Evolutionary conservation across 2,888 invertebrate species (phyloP).

Genomic region (Xestia sexstrigata): DNA sequence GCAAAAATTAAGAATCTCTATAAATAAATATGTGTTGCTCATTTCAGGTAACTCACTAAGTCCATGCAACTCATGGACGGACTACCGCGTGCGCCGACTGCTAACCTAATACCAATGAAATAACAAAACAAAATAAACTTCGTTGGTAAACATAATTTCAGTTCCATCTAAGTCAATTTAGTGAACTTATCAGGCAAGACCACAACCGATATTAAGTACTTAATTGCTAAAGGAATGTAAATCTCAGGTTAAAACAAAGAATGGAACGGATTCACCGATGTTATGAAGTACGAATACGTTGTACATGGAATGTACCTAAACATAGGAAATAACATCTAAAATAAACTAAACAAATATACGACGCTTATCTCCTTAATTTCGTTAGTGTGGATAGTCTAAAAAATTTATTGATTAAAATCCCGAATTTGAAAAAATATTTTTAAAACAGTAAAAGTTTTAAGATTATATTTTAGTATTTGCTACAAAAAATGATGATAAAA

Average conservation of each 20-base stretch:
- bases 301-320: constrained; percentile 64
- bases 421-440: constrained; percentile 31
- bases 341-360: constrained; percentile 43
- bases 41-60: constrained; percentile 89
- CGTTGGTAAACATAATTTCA: constrained; percentile 90
- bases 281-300: constrained; percentile 72
- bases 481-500: constrained; percentile 68
- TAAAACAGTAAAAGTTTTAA: constrained; percentile 25
- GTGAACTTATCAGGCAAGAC: constrained; percentile 91
- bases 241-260: constrained; percentile 78
- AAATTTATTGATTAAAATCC: constrained; percentile 23
- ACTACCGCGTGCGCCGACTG: constrained; percentile 75
- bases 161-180: constrained; percentile 88
- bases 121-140: constrained; percentile 87
- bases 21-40: constrained; percentile 87
- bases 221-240: constrained; percentile 90
- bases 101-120: constrained; percentile 81
- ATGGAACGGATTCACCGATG: constrained; percentile 81
- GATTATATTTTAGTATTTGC: constrained; percentile 57
- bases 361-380: constrained; percentile 50
- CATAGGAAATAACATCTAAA: constrained; percentile 74
- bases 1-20: constrained; percentile 85
- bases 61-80: constrained; percentile 79
- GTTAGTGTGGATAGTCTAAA: constrained; percentile 34
- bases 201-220: constrained; percentile 91